Conservation (phyloP, 1,140 invertebrate species). For the Trichonephila clavata region DNA sequence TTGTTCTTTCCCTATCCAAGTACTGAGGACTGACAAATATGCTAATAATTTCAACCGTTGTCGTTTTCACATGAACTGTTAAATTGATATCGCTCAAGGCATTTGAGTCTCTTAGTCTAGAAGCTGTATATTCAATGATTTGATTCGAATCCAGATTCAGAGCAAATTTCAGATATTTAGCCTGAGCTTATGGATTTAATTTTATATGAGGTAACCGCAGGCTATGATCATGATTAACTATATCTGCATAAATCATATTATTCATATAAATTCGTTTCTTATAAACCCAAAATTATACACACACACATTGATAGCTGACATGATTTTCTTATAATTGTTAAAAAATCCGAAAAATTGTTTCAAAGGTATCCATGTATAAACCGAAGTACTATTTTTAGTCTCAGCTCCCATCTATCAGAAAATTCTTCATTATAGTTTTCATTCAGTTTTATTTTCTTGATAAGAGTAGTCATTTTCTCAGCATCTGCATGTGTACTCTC, state of each 20-base stretch:
- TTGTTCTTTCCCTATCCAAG: background rate
- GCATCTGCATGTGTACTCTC: background rate
- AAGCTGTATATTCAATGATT: background rate
- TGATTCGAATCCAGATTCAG: background rate
- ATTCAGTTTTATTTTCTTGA: background rate
- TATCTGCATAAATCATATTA: background rate
- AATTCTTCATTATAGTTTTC: slow-evolving; percentile 3
- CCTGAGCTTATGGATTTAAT: background rate
- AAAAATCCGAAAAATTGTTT: slow-evolving; percentile 29
- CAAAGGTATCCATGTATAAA: background rate
- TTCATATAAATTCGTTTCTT: background rate
- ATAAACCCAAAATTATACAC: slow-evolving; percentile 44
- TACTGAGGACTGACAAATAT: background rate
- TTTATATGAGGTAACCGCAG: background rate
- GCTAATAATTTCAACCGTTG: background rate
- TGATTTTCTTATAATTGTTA: slow-evolving; percentile 19
- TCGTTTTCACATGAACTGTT: slow-evolving; percentile 6
- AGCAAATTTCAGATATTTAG: background rate
- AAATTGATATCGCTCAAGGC: background rate
- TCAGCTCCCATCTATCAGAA: background rate
- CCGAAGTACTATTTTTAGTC: background rate
- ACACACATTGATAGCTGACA: background rate
- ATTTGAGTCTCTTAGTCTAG: background rate
- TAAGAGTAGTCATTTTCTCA: background rate
- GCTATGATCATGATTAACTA: background rate